Conservation (phyloP, 1,140 invertebrate species). For the Pissodes strobi region DNA sequence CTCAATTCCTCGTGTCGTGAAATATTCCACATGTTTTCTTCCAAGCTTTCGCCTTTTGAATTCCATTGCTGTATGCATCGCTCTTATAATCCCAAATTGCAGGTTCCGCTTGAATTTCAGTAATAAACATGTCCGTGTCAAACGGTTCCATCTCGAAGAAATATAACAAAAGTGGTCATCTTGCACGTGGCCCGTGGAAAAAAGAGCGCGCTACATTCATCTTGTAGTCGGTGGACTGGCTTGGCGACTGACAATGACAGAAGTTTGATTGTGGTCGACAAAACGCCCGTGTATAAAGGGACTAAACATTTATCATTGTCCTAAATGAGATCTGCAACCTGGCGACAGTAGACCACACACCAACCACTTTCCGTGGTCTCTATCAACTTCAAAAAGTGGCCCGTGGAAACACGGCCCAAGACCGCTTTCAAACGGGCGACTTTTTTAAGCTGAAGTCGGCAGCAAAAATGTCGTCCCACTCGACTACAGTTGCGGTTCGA, state of each 20-base stretch:
- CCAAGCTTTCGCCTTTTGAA: constrained; percentile 17
- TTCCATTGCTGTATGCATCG: constrained; percentile 10
- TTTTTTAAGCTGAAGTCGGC: constrained; percentile 3
- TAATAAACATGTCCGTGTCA: constrained; percentile 17
- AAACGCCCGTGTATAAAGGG: constrained; percentile 7
- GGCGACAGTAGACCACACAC: background rate
- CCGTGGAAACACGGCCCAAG: background rate
- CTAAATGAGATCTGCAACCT: no score
- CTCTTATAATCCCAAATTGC: constrained; percentile 17
- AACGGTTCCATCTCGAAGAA: constrained; percentile 7
- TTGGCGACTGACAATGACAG: background rate
- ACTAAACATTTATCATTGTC: background rate
- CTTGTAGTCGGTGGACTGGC: background rate
- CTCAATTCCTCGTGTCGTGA: no score
- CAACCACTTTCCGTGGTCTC: background rate
- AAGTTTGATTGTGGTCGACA: constrained; percentile 7
- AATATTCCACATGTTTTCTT: constrained; percentile 15
- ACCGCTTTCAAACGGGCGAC: background rate
- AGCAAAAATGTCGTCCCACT: no score
- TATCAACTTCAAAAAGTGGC: constrained; percentile 2
- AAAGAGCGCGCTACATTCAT: constrained; percentile 5
- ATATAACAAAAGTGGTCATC: background rate
- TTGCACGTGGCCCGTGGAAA: constrained; percentile 6
- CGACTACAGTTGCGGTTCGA: no score
- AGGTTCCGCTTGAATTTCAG: constrained; percentile 22